Base-by-base conservation (phyloP, 2,797 vertebrate genomes). In the Rhadinocentrus ornatus region DNA sequence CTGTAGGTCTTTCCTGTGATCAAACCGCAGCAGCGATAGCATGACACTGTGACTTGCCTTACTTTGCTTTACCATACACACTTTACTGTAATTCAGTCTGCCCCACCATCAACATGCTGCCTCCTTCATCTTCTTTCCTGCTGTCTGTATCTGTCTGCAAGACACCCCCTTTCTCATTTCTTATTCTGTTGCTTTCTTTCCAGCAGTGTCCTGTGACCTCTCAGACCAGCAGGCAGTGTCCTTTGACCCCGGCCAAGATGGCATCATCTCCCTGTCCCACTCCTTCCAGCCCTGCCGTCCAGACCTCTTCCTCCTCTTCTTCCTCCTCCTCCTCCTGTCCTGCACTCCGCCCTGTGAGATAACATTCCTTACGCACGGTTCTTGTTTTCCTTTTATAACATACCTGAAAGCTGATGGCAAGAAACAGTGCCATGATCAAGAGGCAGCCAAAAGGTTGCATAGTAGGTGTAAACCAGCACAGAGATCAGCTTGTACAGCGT, bases 201-300 rank as follows among this genome's bases (percentile, higher is more conserved):
- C 88, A 86, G 67, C 92, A 93, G 94, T 91, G 91, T 91, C 83
- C 94, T 12, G 92, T 90, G 81, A 90, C 91, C 73, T 78, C 93
- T 85, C 93, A 90, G 84, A 86, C 93, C 78, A 87, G 91, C 87
- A 90, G 93, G 70, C 92, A 93, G 62, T 89, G 90, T 69, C 80
- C 93, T 72, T 81, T 91, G 66, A 90, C 93, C 81, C 91, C 91
- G 39, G 86, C 94, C 77, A 95, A 94, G 91, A 88, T 93, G 87
- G 90, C 81, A 55, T 90, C 86, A 9, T 86, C 92, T 83, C 86
- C 91, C 75, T 88, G 88, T 80, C 83, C 87, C 27, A 69, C 86
- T 82, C 73, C 89, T 78, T 85, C 89, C 79, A 91, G 85, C 75
- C 80, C 92, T 81, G 89, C 87, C 77, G 84, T 91, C 12, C 92